Conservation (phyloP, 2,888 invertebrate genomes). For the Chouioia cunea region DNA sequence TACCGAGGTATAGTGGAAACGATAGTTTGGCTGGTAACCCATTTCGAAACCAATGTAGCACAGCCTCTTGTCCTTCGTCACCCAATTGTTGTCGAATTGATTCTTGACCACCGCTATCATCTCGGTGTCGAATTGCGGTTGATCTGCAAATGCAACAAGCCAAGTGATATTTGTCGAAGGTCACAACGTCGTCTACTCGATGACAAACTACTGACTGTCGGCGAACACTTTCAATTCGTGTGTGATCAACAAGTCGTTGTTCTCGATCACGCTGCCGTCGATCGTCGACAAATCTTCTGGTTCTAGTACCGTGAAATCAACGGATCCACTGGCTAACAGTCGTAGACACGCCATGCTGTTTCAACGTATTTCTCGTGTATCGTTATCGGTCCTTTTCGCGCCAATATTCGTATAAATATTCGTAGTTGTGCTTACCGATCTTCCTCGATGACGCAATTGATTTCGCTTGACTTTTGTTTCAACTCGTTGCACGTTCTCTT, state of each 20-base stretch:
- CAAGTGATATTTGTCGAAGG: conserved; percentile 5
- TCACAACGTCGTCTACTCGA: not conserved
- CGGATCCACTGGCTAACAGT: conserved; percentile 80
- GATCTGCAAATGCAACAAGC: conserved; percentile 9
- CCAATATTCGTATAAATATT: not conserved
- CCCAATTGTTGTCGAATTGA: conserved; percentile 73
- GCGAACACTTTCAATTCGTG: conserved; percentile 75
- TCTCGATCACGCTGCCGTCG: conserved; percentile 74
- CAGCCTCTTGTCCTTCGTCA: conserved; percentile 78
- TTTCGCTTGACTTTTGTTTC: conserved; percentile 69
- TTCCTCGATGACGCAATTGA: conserved; percentile 79
- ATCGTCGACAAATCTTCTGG: conserved; percentile 86
- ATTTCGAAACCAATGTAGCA: conserved; percentile 88
- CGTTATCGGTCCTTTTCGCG: not conserved
- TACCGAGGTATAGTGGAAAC: conserved; percentile 78
- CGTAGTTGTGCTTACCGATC: conserved; percentile 73
- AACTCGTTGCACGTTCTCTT: conserved; percentile 57
- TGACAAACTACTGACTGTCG: conserved; percentile 67
- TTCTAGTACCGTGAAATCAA: conserved; percentile 86
- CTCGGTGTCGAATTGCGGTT: conserved; percentile 61
- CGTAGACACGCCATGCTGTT: conserved; percentile 84
- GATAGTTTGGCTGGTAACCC: conserved; percentile 79
- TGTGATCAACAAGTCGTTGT: conserved; percentile 73
- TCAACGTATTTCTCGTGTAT: not conserved
- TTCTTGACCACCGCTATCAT: conserved; percentile 78